A percentile compares a stretch with the other conserved stretches of the same genome.
Evolutionary conservation across 1,140 invertebrate genomes (phyloP).

Genomic region (Zaprionus capensis): DNA sequence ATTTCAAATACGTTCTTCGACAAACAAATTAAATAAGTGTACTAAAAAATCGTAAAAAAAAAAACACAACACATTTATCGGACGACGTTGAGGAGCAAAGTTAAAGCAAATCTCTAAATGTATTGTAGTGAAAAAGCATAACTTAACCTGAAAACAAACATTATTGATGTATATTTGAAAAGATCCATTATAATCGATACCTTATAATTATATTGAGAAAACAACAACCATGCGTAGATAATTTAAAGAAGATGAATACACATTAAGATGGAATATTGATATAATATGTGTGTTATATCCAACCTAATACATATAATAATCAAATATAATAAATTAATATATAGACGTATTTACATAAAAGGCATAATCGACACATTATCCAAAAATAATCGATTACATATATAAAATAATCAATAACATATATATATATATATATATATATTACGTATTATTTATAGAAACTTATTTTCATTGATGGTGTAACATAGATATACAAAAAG

Average conservation of each 20-base stretch:
- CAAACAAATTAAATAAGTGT: constrained; percentile 81
- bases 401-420: constrained; percentile 21
- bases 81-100: constrained; percentile 11
- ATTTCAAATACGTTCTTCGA: constrained; percentile 72
- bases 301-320: not conserved
- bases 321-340: constrained; percentile 12
- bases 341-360: not conserved
- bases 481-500: constrained; percentile 76
- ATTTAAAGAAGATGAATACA: constrained; percentile 73
- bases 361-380: not conserved
- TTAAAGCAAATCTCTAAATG: constrained; percentile 52
- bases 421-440: constrained; percentile 46
- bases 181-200: constrained; percentile 48
- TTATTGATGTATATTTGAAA: constrained; percentile 74
- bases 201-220: constrained; percentile 42
- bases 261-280: constrained; percentile 41
- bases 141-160: constrained; percentile 13
- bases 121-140: constrained; percentile 61
- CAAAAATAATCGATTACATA: not conserved
- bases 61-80: not conserved
- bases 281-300: constrained; percentile 1
- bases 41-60: constrained; percentile 52
- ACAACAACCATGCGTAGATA: constrained; percentile 78
- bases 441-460: constrained; percentile 53
- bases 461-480: constrained; percentile 76